A percentile compares a stretch with the other conserved stretches of the same genome.
These are phyloP conservation scores for Bradysia coprophila DNA, from an alignment of 1,140 invertebrate species.

Conservation along the genomic window DNA sequence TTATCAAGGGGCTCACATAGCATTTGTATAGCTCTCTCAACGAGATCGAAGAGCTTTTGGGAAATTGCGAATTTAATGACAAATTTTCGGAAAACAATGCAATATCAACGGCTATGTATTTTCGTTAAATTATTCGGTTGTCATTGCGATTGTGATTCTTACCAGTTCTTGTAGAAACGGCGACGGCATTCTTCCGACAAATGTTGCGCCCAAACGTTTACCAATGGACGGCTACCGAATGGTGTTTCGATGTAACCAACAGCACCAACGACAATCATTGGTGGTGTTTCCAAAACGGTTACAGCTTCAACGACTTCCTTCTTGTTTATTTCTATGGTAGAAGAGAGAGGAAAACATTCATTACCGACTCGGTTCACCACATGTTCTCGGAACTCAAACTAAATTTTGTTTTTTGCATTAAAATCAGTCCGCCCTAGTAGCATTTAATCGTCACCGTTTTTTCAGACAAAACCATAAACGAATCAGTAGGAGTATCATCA, in stretches of 20 bases:
- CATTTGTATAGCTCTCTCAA: conserved; percentile 35
- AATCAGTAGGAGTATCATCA: conserved; percentile 12
- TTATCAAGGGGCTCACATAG: conserved; percentile 21
- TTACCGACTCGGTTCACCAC: conserved; percentile 5
- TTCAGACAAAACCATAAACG: conserved; percentile 21
- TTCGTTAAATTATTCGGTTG: too few relatives aligned
- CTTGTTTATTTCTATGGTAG: conserved; percentile 86
- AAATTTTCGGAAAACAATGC: too few relatives aligned
- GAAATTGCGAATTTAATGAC: too few relatives aligned
- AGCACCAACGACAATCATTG: conserved; percentile 93
- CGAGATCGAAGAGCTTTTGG: conserved; percentile 40
- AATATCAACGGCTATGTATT: too few relatives aligned
- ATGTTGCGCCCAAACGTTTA: conserved; percentile 97
- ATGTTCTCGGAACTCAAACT: neutral
- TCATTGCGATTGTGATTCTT: too few relatives aligned
- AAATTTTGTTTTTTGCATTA: neutral
- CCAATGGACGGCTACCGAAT: conserved; percentile 81
- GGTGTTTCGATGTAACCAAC: conserved; percentile 99
- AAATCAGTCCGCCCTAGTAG: conserved; percentile 24
- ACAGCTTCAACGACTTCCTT: conserved; percentile 99
- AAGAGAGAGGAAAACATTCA: conserved; percentile 5
- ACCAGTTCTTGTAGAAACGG: conserved; percentile 99
- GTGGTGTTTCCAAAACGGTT: conserved; percentile 95
- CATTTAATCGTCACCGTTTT: neutral
- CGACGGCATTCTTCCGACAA: conserved; percentile 94